These are phyloP conservation scores for Bagarius yarrelli DNA, from an alignment of 2,113 vertebrate species.

Conservation along the genomic window DNA sequence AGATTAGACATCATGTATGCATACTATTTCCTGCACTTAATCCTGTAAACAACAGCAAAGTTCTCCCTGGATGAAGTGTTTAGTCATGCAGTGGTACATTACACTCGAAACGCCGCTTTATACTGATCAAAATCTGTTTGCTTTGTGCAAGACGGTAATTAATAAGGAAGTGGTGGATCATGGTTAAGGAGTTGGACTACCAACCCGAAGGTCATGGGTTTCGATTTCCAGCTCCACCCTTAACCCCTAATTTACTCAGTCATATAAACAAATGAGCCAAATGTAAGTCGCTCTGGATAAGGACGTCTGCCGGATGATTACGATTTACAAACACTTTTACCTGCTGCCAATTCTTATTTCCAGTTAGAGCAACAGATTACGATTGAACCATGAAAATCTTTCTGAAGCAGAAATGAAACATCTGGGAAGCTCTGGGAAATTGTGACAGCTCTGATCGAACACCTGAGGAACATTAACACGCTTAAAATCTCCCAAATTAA, in stretches of 20 bases:
- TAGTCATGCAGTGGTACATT: not conserved
- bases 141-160: not conserved
- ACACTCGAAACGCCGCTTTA: not conserved
- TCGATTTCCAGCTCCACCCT: no score
- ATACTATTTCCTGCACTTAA: no score
- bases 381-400: not conserved
- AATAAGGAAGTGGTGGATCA: no score
- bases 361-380: not conserved
- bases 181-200: no score
- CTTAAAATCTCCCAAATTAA: not conserved
- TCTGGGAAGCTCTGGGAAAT: not conserved
- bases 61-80: not conserved
- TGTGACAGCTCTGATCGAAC: not conserved
- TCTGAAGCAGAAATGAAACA: not conserved
- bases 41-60: not conserved
- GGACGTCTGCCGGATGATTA: no score
- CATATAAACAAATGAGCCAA: no score
- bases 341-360: not conserved
- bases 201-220: no score
- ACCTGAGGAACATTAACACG: conserved; percentile 3
- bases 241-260: no score
- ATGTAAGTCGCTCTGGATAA: no score
- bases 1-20: no score
- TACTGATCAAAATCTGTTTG: not conserved
- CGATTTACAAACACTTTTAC: not conserved